Evolutionary conservation across 2,888 invertebrate species (phyloP), one percentile per base, ranked within the genome.

Genomic region (Phragmatobia fuliginosa): DNA sequence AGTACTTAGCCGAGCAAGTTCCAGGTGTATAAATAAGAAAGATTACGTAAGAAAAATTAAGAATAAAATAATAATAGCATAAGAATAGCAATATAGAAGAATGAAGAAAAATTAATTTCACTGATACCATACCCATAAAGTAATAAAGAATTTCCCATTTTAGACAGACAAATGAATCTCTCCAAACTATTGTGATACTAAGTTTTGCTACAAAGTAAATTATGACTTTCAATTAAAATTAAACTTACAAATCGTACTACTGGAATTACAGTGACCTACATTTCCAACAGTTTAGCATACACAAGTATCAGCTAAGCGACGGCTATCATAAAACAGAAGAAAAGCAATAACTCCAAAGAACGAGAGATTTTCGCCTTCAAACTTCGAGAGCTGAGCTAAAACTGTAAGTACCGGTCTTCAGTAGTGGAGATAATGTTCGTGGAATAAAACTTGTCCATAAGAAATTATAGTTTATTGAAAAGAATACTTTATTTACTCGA

Each of bases 331-430:
- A 70, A 65, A 72, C 70, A 71, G 63, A 73, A 73, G 78, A 71
- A 78, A 80, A 73, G 72, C 78, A 80, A 80, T 76, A 78, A 80
- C 71, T 80, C 62, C 66, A 70, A 74, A 76, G 72, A 78, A 63
- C 14, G 18, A 71, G 82, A 76, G 82, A 81, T 78, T 82, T 80
- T 76, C 74, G 72, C 73, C 71, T 78, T 78, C 71, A 67, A 82
- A 82, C 74, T 74, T 64, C 32, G 61, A 67, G 75, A 76, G 59
- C 52, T 67, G 64, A 79, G 77, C 67, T 70, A 60, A 70, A 70
- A 70, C 70, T 70, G 60, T 70, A 63, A 70, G 67, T 67, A 67
- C 41, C 33, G 59, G 36, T 59, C 59, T 62, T 66, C 58, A 66
- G 65, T 67, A 63, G 63, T 63, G 32, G 32, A 63, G 70, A 70